Evolutionary conservation across 2,113 vertebrate genomes (phyloP).

Genomic region (Rhinolophus ferrumequinum): DNA sequence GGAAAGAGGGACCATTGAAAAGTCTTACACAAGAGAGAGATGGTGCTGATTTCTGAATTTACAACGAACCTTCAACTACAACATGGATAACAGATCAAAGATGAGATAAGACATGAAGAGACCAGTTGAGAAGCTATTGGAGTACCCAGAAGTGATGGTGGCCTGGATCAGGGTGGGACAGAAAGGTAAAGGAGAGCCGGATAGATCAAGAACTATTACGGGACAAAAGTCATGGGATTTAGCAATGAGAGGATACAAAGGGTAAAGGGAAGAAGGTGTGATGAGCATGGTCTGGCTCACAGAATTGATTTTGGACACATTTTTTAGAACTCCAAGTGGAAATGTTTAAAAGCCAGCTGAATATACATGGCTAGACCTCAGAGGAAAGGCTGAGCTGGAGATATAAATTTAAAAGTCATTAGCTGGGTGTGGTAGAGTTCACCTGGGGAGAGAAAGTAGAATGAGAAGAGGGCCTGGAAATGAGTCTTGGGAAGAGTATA

Average conservation of each 20-base stretch:
- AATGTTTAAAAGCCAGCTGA: slow-evolving; percentile 9
- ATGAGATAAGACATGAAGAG: background rate
- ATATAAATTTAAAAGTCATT: background rate
- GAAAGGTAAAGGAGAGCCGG: background rate
- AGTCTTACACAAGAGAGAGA: background rate
- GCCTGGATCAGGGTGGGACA: background rate
- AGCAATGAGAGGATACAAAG: background rate
- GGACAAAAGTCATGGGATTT: background rate
- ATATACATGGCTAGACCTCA: background rate
- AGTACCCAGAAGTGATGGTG: background rate
- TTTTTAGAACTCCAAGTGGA: background rate
- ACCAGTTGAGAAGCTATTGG: background rate
- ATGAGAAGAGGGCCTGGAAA: background rate
- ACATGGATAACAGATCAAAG: background rate
- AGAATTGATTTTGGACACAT: slow-evolving; percentile 14
- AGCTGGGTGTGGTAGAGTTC: background rate
- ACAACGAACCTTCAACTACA: background rate
- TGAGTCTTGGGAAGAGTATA: background rate
- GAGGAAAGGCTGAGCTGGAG: background rate
- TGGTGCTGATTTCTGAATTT: background rate
- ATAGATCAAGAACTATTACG: background rate
- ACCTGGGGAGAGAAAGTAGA: background rate
- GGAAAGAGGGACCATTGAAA: background rate
- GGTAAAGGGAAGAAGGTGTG: background rate
- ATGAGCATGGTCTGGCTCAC: background rate